Conservation (phyloP, 2,797 vertebrate species). For the Aselliscus stoliczkanus region DNA sequence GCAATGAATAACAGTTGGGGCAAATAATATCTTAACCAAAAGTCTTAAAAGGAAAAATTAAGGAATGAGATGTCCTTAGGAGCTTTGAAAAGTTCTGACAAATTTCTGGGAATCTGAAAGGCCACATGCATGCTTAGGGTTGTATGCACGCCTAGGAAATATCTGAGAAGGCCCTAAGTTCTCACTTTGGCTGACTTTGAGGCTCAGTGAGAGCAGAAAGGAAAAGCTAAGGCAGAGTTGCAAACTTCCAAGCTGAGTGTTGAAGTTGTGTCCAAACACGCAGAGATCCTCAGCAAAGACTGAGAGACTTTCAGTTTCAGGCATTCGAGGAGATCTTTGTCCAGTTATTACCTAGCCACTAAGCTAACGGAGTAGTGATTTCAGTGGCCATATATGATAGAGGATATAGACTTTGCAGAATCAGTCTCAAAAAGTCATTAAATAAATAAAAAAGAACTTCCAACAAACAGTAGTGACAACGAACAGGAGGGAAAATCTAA, state of each 20-base stretch:
- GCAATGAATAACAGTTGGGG: background rate
- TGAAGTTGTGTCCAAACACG: background rate
- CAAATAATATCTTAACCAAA: background rate
- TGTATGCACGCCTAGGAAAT: background rate
- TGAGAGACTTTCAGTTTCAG: background rate
- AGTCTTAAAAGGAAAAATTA: background rate
- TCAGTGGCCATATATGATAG: too few relatives aligned
- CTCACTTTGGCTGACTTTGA: background rate
- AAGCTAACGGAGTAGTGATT: too few relatives aligned
- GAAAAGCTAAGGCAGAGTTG: background rate
- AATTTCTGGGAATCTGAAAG: background rate
- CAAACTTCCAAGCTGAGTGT: background rate
- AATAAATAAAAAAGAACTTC: background rate
- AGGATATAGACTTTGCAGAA: background rate
- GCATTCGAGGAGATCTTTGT: background rate
- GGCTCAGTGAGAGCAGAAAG: background rate
- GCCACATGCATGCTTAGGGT: background rate
- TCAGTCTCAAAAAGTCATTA: background rate
- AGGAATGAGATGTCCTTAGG: background rate
- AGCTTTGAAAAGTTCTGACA: background rate
- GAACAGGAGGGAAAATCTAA: background rate
- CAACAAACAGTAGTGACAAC: background rate
- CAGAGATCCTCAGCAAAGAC: background rate
- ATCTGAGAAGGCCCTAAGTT: background rate
- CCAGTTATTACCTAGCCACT: too few relatives aligned